A percentile compares a stretch with the other conserved stretches of the same genome.
phyloP scores from a whole-genome alignment of 2,797 vertebrate species.

The Holocentrus rufus region DNA sequence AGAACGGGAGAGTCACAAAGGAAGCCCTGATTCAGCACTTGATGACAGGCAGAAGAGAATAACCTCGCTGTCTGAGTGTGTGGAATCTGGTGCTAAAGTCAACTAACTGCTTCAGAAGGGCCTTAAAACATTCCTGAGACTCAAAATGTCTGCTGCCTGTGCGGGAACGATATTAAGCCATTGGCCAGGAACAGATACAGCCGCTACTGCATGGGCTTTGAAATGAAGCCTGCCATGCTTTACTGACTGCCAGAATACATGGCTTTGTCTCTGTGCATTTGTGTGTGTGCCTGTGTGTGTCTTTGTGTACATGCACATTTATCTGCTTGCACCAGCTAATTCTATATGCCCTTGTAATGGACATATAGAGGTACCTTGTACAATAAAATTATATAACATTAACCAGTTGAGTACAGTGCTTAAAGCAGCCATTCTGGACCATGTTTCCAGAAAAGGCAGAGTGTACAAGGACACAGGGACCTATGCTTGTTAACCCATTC shows the following conservation, averaged over 20 bases:
- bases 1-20: slow-evolving; percentile 46
- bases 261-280: background rate
- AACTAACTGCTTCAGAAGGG: slow-evolving; percentile 36
- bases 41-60: slow-evolving; percentile 42
- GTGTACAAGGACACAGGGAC: background rate
- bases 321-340: background rate
- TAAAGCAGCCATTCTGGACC: background rate
- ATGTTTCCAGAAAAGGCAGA: slow-evolving; percentile 26
- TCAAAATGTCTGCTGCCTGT: slow-evolving; percentile 26
- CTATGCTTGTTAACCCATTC: too few relatives aligned
- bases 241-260: slow-evolving; percentile 26
- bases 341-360: background rate
- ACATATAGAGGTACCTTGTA: background rate
- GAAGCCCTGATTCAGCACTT: slow-evolving; percentile 58
- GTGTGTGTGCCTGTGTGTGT: background rate
- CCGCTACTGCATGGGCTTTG: background rate
- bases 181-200: slow-evolving; percentile 2
- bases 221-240: slow-evolving; percentile 2
- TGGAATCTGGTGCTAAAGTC: slow-evolving; percentile 32
- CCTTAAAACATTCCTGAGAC: slow-evolving; percentile 41
- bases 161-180: slow-evolving; percentile 29
- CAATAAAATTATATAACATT: background rate
- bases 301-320: background rate
- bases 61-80: slow-evolving; percentile 46
- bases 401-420: background rate